These are phyloP conservation scores for Gasterosteus aculeatus DNA, from an alignment of 2,113 vertebrate species.

Conservation along the genomic window DNA sequence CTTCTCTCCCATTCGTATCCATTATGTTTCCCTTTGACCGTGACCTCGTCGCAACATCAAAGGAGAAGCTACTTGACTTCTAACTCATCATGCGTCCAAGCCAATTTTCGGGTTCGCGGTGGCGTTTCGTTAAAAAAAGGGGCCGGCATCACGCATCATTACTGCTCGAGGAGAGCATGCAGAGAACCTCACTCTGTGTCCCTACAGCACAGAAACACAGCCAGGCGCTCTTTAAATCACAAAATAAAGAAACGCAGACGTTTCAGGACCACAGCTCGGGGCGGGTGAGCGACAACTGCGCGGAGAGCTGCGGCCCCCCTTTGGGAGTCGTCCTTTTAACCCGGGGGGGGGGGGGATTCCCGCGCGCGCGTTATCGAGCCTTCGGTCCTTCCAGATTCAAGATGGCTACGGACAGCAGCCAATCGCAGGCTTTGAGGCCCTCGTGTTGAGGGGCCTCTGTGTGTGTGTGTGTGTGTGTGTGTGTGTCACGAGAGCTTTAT, in stretches of 20 bases:
- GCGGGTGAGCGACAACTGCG: conserved; percentile 39
- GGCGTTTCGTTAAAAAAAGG: conserved; percentile 11
- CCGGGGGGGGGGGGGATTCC: conserved; percentile 2
- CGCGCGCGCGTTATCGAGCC: conserved; percentile 36
- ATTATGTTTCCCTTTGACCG: conserved; percentile 64
- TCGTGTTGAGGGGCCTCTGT: conserved; percentile 25
- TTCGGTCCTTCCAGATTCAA: conserved; percentile 40
- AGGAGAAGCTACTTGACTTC: conserved; percentile 59
- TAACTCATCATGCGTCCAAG: conserved; percentile 56
- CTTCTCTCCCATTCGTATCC: conserved; percentile 40
- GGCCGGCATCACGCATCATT: conserved; percentile 57
- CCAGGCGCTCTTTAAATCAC: conserved; percentile 56
- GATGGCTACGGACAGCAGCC: conserved; percentile 47
- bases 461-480: conserved; percentile 1
- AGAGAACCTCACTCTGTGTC: conserved; percentile 38
- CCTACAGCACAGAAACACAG: conserved; percentile 30
- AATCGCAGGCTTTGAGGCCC: conserved; percentile 28
- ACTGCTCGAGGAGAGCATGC: conserved; percentile 18
- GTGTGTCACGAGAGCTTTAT: conserved; percentile 42
- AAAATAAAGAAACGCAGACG: conserved; percentile 47
- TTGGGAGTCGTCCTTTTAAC: conserved; percentile 49
- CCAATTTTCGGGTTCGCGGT: conserved; percentile 35
- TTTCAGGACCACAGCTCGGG: conserved; percentile 49
- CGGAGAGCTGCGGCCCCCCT: conserved; percentile 13
- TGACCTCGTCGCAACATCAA: conserved; percentile 67